phyloP scores from a whole-genome alignment of 2,113 vertebrate genomes.

The Ahaetulla prasina region DNA sequence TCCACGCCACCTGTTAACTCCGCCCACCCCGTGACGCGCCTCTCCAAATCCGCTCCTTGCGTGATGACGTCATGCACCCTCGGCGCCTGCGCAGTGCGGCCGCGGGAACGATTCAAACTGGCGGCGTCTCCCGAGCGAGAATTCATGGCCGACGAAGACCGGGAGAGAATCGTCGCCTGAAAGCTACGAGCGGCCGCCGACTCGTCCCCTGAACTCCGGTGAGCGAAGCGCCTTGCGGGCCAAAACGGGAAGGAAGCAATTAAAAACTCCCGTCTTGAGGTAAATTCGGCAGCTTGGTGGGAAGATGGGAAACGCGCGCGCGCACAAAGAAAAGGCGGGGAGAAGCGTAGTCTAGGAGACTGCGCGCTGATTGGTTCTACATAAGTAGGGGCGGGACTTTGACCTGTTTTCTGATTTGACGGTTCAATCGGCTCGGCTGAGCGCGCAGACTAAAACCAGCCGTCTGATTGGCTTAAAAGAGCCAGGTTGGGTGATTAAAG shows the following conservation, averaged over 20 bases:
- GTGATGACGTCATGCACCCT: not conserved
- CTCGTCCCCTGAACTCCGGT: not conserved
- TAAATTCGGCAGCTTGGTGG: not conserved
- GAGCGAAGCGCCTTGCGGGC: not conserved
- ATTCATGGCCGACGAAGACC: no score
- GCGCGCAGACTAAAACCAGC: not conserved
- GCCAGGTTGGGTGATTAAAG: not conserved
- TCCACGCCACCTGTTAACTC: not conserved
- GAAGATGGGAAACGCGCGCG: not conserved
- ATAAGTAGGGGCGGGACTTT: not conserved
- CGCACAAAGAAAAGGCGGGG: not conserved
- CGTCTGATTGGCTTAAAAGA: not conserved
- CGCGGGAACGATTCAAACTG: conserved; percentile 1
- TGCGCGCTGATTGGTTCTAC: not conserved
- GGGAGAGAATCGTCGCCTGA: not conserved
- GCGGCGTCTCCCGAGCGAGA: not conserved
- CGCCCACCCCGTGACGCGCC: not conserved
- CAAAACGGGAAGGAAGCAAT: not conserved
- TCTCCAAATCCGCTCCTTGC: rapidly evolving
- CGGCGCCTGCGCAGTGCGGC: not conserved
- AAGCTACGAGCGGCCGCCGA: rapidly evolving
- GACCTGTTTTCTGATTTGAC: not conserved
- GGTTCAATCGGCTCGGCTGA: not conserved
- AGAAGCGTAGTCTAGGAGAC: not conserved
- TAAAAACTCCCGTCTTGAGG: not conserved